phyloP scores from a whole-genome alignment of 2,888 invertebrate species.

The Celastrina argiolus region DNA sequence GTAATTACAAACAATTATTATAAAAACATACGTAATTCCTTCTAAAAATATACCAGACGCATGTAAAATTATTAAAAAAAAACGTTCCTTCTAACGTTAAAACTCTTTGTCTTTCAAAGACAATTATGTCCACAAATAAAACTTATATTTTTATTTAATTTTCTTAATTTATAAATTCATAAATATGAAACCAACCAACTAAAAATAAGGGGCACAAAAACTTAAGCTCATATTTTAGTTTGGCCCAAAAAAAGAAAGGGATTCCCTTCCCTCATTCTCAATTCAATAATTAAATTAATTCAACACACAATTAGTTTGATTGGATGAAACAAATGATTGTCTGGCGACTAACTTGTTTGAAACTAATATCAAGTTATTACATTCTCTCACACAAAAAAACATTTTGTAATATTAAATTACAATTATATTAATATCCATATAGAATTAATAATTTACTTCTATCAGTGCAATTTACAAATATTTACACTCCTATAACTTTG shows the following conservation, averaged over 20 bases:
- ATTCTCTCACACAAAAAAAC: not conserved
- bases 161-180: not conserved
- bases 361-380: not conserved
- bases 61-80: not conserved
- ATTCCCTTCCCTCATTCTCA: no score
- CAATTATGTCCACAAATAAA: not conserved
- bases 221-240: no score
- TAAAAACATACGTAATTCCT: no score
- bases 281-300: no score
- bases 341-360: not conserved
- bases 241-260: no score
- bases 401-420: not conserved
- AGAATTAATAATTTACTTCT: not conserved
- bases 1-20: no score
- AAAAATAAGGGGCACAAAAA: not conserved
- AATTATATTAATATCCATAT: not conserved
- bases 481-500: constrained; percentile 1
- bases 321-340: not conserved
- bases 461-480: not conserved
- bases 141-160: not conserved
- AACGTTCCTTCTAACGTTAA: not conserved
- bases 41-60: not conserved
- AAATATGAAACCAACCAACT: not conserved
- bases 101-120: not conserved
- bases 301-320: not conserved